Conservation (phyloP, 2,888 invertebrate genomes). For the Myopa tessellatipennis region DNA sequence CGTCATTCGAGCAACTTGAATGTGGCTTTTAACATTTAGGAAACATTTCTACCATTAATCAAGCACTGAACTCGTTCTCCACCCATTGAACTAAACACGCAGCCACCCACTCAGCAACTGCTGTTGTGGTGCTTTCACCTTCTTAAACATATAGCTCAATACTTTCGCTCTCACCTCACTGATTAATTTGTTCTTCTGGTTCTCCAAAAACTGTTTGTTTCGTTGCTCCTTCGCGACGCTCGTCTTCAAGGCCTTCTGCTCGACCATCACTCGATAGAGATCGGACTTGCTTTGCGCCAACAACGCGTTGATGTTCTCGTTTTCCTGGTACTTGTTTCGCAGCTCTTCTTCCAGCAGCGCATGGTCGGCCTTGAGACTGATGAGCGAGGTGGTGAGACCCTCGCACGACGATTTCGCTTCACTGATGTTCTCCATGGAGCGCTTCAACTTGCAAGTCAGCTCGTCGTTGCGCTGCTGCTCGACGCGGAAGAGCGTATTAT, state of each 20-base stretch:
- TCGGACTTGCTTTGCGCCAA: constrained; percentile 52
- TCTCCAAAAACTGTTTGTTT: constrained; percentile 49
- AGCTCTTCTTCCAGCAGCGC: constrained; percentile 51
- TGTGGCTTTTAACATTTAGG: too few species aligned
- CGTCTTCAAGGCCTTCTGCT: constrained; percentile 52
- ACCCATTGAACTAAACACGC: too few species aligned
- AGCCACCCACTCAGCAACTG: too few species aligned
- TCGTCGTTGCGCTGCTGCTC: constrained; percentile 62
- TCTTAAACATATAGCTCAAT: background rate
- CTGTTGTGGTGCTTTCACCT: too few species aligned
- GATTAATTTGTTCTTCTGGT: constrained; percentile 53
- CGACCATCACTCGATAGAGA: constrained; percentile 52
- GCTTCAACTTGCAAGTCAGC: constrained; percentile 54
- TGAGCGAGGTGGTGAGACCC: constrained; percentile 50
- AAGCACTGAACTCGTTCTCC: too few species aligned
- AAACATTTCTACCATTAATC: too few species aligned
- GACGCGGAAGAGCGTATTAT: constrained; percentile 57
- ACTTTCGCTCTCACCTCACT: constrained; percentile 49
- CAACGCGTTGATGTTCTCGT: constrained; percentile 49
- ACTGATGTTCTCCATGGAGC: constrained; percentile 50
- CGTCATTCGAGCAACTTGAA: too few species aligned
- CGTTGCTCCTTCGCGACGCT: constrained; percentile 53
- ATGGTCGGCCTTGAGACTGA: constrained; percentile 53
- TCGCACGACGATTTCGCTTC: constrained; percentile 54
- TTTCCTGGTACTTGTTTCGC: constrained; percentile 40